A percentile compares a stretch with the other conserved stretches of the same genome.
Evolutionary conservation across 2,888 invertebrate species (phyloP).

Genomic region (Eupsilia transversa): DNA sequence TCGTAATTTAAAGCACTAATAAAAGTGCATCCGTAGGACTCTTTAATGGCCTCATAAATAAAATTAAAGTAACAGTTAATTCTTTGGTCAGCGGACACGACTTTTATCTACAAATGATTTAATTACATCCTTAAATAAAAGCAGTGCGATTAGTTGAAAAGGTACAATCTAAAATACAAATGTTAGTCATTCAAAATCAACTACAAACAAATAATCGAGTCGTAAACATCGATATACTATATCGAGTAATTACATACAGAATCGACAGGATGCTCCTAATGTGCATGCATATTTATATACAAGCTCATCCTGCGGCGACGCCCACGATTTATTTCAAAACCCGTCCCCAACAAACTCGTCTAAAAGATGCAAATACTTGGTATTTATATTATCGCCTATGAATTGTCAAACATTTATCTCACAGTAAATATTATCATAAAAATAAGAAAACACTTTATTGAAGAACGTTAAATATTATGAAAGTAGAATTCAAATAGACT

Average conservation of each 20-base stretch:
- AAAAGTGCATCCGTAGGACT: constrained; percentile 14
- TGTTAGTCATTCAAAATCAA: neutral
- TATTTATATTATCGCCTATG: constrained; percentile 52
- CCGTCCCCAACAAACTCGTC: constrained; percentile 30
- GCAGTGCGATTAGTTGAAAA: neutral
- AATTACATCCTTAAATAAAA: constrained; percentile 28
- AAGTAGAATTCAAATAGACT: constrained; percentile 29
- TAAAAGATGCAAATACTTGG: constrained; percentile 54
- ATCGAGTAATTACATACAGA: constrained; percentile 49
- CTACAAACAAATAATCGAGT: constrained; percentile 35
- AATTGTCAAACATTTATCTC: constrained; percentile 51
- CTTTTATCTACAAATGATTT: constrained; percentile 16
- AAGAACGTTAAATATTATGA: constrained; percentile 33
- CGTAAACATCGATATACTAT: constrained; percentile 33
- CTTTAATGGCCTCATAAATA: constrained; percentile 10
- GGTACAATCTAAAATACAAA: neutral
- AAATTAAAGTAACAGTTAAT: constrained; percentile 7
- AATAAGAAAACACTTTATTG: constrained; percentile 37
- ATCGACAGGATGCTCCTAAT: constrained; percentile 54
- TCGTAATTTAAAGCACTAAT: constrained; percentile 13
- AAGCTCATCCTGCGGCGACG: constrained; percentile 39
- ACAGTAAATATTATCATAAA: constrained; percentile 44
- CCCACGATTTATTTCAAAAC: constrained; percentile 59
- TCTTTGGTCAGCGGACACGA: neutral
- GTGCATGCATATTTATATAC: constrained; percentile 62